A percentile compares a stretch with the other conserved stretches of the same genome.
Conservation (phyloP, 2,113 vertebrate genomes). For the Epinephelus lanceolatus region DNA sequence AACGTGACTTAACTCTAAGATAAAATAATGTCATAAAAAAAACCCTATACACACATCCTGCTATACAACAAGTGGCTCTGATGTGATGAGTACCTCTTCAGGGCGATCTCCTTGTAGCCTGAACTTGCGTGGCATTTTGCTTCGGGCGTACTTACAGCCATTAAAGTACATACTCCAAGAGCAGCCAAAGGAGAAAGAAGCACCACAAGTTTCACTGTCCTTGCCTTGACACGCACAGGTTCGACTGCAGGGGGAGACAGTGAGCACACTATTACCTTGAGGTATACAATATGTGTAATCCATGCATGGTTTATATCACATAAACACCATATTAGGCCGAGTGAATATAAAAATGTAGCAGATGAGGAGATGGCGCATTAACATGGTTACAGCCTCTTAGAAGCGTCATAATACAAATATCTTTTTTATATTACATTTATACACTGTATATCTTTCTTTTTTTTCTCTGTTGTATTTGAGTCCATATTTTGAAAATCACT, state of each 20-base stretch:
- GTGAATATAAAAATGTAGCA: neutral
- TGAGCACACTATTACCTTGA: conserved; percentile 29
- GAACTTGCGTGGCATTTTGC: conserved; percentile 97
- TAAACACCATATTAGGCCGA: neutral
- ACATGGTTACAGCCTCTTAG: neutral
- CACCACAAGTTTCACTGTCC: conserved; percentile 93
- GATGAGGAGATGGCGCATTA: neutral
- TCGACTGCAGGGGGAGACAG: conserved; percentile 87
- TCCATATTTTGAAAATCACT: too few relatives aligned
- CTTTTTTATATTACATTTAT: neutral
- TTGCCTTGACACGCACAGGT: conserved; percentile 99
- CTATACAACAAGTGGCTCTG: neutral
- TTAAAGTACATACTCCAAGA: conserved; percentile 99
- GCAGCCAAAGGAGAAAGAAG: conserved; percentile 98
- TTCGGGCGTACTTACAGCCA: conserved; percentile 97
- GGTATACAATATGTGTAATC: neutral
- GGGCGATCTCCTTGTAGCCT: conserved; percentile 94
- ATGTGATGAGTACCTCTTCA: conserved; percentile 87
- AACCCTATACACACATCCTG: neutral
- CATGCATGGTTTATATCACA: neutral
- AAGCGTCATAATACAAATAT: neutral
- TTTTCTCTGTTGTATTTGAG: too few relatives aligned
- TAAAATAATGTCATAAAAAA: too few relatives aligned
- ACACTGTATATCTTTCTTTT: neutral
- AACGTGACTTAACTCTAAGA: too few relatives aligned